Percentiles rank a stretch among this genome's conserved stretches.
Evolutionary conservation across 2,113 vertebrate genomes (phyloP).

Genomic region (Perca fluviatilis): DNA sequence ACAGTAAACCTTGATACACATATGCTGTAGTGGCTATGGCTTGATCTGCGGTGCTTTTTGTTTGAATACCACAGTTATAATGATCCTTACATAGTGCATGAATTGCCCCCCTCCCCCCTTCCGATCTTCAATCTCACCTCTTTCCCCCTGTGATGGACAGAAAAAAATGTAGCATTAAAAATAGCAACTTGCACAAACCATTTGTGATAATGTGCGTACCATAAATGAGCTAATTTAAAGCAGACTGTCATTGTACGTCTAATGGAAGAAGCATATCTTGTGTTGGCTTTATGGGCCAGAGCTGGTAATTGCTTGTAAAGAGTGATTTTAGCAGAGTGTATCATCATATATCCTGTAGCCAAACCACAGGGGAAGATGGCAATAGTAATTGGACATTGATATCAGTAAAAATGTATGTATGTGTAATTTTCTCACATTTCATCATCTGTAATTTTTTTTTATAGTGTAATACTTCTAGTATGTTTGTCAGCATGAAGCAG

Average conservation of each 20-base stretch:
- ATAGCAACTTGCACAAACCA: slow-evolving; percentile 22
- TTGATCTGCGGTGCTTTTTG: slow-evolving; percentile 3
- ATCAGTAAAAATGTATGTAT: neutral
- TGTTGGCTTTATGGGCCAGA: slow-evolving; percentile 60
- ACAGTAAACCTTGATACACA: neutral
- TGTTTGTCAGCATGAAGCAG: neutral
- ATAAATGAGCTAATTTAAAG: slow-evolving; percentile 63
- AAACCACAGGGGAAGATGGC: slow-evolving; percentile 48
- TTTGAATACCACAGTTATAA: slow-evolving; percentile 25
- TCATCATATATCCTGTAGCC: slow-evolving; percentile 44
- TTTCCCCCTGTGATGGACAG: neutral
- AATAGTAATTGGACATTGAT: slow-evolving; percentile 54
- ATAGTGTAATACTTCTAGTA: neutral
- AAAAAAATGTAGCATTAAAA: slow-evolving; percentile 26
- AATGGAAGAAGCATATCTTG: slow-evolving; percentile 57
- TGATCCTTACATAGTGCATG: slow-evolving; percentile 8
- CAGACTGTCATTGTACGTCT: slow-evolving; percentile 32
- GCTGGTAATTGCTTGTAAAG: slow-evolving; percentile 66
- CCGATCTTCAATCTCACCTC: neutral
- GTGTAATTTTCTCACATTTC: slow-evolving; percentile 16
- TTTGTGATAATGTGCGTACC: slow-evolving; percentile 8
- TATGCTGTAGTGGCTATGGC: neutral
- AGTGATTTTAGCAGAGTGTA: slow-evolving; percentile 49
- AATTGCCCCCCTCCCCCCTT: neutral
- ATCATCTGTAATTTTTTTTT: slow-evolving; percentile 28